These are phyloP conservation scores for Venusia cambrica DNA, from an alignment of 2,888 invertebrate species.

Conservation along the genomic window DNA sequence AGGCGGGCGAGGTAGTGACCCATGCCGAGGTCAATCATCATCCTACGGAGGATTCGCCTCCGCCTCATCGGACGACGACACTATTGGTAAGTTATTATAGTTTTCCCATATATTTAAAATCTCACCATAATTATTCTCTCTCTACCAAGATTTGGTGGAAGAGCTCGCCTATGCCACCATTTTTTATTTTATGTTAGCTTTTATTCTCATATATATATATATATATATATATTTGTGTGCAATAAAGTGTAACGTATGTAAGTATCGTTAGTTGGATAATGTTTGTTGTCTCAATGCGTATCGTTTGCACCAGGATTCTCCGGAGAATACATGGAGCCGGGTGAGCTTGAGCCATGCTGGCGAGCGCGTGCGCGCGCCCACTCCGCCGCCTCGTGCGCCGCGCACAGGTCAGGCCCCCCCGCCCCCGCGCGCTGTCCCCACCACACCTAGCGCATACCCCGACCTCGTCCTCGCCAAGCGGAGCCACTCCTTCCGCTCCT, in stretches of 20 bases:
- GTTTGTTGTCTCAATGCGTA: too few relatives aligned
- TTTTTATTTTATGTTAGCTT: too few relatives aligned
- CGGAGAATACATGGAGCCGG: slow-evolving; percentile 79
- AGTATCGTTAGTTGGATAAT: too few relatives aligned
- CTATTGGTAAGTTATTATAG: slow-evolving; percentile 77
- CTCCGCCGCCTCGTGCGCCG: slow-evolving; percentile 73
- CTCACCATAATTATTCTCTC: too few relatives aligned
- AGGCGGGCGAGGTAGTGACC: slow-evolving; percentile 74
- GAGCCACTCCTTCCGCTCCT: slow-evolving; percentile 66
- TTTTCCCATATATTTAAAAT: too few relatives aligned
- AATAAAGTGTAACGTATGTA: too few relatives aligned
- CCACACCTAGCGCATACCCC: slow-evolving; percentile 74
- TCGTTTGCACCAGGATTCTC: slow-evolving; percentile 76
- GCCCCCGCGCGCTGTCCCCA: too few relatives aligned
- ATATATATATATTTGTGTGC: too few relatives aligned
- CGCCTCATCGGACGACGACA: slow-evolving; percentile 82
- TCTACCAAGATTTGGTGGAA: not conserved
- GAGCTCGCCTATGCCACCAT: too few relatives aligned
- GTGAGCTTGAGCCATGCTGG: slow-evolving; percentile 62
- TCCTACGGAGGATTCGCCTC: slow-evolving; percentile 81
- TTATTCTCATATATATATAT: too few relatives aligned
- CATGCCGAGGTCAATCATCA: slow-evolving; percentile 82
- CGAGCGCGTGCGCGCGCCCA: slow-evolving; percentile 73
- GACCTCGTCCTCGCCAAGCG: slow-evolving; percentile 70
- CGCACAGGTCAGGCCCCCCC: slow-evolving; percentile 39